Conservation (phyloP, 2,113 vertebrate species). For the Oreochromis niloticus region DNA sequence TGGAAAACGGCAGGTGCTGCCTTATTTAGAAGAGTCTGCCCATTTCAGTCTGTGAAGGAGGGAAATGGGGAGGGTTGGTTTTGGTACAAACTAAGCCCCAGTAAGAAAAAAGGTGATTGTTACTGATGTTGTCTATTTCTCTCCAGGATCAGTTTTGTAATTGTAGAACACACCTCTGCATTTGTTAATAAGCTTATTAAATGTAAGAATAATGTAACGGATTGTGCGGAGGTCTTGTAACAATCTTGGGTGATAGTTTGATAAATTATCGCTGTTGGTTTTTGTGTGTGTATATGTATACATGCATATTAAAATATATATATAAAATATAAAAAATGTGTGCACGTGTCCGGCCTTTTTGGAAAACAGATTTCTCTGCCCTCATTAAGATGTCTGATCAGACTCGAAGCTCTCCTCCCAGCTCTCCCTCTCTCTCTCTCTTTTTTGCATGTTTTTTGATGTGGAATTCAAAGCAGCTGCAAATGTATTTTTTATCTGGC, state of each 20-base stretch:
- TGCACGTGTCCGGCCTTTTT: background rate
- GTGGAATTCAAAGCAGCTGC: constrained; percentile 89
- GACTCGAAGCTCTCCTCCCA: constrained; percentile 30
- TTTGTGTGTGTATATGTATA: background rate
- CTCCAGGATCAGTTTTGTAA: constrained; percentile 1
- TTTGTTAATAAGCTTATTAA: constrained; percentile 33
- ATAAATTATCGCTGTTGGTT: background rate
- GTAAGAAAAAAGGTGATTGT: background rate
- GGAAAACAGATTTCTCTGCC: constrained; percentile 18
- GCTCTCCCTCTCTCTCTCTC: background rate
- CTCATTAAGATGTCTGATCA: constrained; percentile 79
- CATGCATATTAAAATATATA: background rate
- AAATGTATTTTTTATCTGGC: constrained; percentile 88
- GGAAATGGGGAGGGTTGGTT: background rate
- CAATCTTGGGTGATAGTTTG: background rate
- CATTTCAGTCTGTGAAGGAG: background rate
- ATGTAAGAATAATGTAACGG: background rate
- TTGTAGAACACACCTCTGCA: background rate
- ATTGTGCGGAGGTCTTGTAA: background rate
- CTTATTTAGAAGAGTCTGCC: background rate
- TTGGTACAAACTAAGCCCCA: background rate
- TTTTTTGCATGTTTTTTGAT: constrained; percentile 72
- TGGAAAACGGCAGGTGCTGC: background rate
- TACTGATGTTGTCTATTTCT: background rate
- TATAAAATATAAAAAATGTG: background rate